Base-by-base conservation (phyloP, 2,888 invertebrate species). In the Ectemnius continuus region DNA sequence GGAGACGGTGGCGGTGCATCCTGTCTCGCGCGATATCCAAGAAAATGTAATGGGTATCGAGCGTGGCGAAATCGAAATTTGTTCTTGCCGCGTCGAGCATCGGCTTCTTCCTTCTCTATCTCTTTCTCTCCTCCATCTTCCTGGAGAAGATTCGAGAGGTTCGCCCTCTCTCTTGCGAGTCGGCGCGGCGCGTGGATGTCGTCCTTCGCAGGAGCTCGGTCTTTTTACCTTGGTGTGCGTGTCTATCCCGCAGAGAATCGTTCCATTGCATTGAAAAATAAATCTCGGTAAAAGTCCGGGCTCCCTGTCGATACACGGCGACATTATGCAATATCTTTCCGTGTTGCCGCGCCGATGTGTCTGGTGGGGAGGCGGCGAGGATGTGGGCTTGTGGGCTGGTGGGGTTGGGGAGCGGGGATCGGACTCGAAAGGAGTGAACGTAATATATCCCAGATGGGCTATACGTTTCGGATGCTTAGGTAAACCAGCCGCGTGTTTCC, bases 321-420 rank as follows among this genome's bases (percentile, higher is more conserved):
- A 75, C 72, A 80, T 86, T 85, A 82, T 76, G 86, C 79, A 84
- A 87, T 87, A 86, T 84, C 81, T 86, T 85, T 78, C 76, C 62
- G 61, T 63, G 76, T 72, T 83, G 69, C 76, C 78, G 67, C 72
- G 26, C 57, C 67, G 73, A 66, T 67, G 70, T 28, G 68, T 52
- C 66, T 36, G 63, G 45, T 60, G 46, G 57, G 45, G 8, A 36
- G 58, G 63, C 46, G 60, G 14, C 3, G 23, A 45, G 61, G 62
- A 6, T 63, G 76, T 72, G 79, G 69, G 74, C 78, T 65, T 70
- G 26, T 57, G 5, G 28, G 28, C 23, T 23, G 2, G 23, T 23
- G 2, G 23, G 59, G 48, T 46, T 63, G 70, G 65, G 45, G 62
- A 20, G 67, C 28, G 18, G 18, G 56, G 36, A 28, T 60, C 69